Conservation (phyloP, 2,797 vertebrate species). For the Poecilia gillii region DNA sequence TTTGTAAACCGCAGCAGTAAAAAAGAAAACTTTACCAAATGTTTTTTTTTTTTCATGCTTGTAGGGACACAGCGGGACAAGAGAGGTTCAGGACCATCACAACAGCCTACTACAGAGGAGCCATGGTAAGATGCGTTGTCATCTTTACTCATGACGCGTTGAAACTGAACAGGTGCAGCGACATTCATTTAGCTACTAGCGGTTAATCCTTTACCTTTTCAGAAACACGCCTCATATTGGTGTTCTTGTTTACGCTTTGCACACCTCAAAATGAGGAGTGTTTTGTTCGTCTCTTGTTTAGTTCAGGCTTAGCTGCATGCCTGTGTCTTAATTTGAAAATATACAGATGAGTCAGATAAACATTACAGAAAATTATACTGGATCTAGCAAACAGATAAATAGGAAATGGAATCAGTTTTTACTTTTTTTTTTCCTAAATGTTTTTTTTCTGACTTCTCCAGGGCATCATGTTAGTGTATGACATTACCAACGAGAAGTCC, state of each 20-base stretch:
- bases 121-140: conserved; percentile 83
- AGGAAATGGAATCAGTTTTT: background rate
- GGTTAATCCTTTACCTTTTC: background rate
- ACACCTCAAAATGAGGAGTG: conserved; percentile 10
- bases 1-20: background rate
- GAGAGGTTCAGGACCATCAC: conserved; percentile 96
- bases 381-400: background rate
- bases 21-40: background rate
- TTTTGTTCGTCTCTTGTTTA: conserved; percentile 14
- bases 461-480: conserved; percentile 96
- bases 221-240: conserved; percentile 38
- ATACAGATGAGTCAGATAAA: background rate
- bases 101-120: conserved; percentile 95
- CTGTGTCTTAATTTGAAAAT: conserved; percentile 2
- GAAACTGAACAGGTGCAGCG: conserved; percentile 11
- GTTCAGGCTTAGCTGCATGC: conserved; percentile 33
- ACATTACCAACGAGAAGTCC: conserved; percentile 98
- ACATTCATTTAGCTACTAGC: conserved; percentile 2
- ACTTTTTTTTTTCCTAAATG: background rate
- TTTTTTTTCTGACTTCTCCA: conserved; percentile 59
- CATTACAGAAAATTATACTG: background rate
- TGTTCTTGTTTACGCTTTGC: conserved; percentile 7
- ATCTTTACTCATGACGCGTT: background rate
- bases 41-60: background rate
- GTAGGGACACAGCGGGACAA: conserved; percentile 95